Base-by-base conservation (phyloP, 1,140 invertebrate genomes). In the Philopotamus ludificatus region DNA sequence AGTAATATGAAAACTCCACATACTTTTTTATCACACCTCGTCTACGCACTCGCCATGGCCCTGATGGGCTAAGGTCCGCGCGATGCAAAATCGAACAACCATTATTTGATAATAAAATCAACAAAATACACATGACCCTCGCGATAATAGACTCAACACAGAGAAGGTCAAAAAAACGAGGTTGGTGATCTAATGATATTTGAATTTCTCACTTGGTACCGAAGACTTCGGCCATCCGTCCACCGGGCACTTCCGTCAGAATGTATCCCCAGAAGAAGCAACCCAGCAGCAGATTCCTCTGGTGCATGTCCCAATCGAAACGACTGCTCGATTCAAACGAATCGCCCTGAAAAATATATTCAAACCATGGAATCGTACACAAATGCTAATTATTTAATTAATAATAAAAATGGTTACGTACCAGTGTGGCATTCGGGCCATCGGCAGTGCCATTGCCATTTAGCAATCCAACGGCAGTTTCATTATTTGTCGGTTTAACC, bases 231-330 rank as follows among this genome's bases (percentile, higher is more conserved):
- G 91, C 90, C 28, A 95, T 76, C 55, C 91, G 83, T 3, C 93
- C 93, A 7, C 93, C 94, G 0, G 93, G 92, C 42, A 96, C 77
- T 76, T 94, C 94, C 39, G 92, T 94, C 25, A 91, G 81, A 8
- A 95, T 84, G 76, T 95, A 95, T 2, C 93, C 93, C 89, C 91
- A 93, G 81, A 92, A 95, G 82, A 95, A 95, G 66, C 87, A 86
- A 8, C 92, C 92, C 10, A 93, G 79, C 45, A 95, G 85, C 26
- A 88, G 79, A 71, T 94, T 94, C 71, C 89, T 87, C 66, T 89
- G 81, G 65, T 87, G 85, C 39, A 85, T 83, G 71, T 88, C 81
- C 89, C 89, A 92, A 1, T 80, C 67, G 69, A 88, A 91, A 50
- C 83, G 73, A 0, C 76, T 78, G n/a, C n/a, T 51, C 78, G 78